phyloP scores from a whole-genome alignment of 2,888 invertebrate species.

The Orthosia cruda region DNA sequence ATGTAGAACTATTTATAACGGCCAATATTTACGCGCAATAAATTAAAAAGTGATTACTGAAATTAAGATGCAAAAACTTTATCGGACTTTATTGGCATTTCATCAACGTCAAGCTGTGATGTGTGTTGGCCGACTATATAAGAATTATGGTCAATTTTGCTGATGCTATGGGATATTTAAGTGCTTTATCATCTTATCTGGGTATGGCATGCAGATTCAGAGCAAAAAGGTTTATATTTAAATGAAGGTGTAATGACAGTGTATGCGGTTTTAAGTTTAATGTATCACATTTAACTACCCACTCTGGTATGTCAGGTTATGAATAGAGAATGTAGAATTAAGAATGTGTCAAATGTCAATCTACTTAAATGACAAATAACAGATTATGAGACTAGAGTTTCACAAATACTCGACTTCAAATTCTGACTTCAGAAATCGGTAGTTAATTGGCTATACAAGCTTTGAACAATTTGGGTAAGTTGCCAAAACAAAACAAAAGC shows the following conservation, averaged over 20 bases:
- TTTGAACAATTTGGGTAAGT: constrained; percentile 1
- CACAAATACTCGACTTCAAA: background rate
- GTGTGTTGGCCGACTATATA: constrained; percentile 53
- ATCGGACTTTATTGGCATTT: constrained; percentile 63
- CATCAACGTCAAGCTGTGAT: constrained; percentile 68
- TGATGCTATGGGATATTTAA: constrained; percentile 47
- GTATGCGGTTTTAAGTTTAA: constrained; percentile 2
- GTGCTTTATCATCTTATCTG: constrained; percentile 52
- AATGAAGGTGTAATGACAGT: constrained; percentile 19
- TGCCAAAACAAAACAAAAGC: constrained; percentile 22
- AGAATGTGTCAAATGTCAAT: background rate
- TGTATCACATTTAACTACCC: too few relatives aligned
- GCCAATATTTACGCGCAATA: constrained; percentile 20
- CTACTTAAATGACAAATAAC: background rate
- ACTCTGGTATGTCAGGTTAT: background rate
- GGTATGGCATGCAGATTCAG: constrained; percentile 32
- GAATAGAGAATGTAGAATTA: background rate
- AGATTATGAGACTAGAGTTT: background rate
- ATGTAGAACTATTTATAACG: constrained; percentile 2
- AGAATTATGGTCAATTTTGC: constrained; percentile 67
- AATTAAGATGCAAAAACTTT: constrained; percentile 60
- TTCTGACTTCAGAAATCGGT: background rate
- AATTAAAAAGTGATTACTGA: constrained; percentile 45
- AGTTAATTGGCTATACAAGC: background rate
- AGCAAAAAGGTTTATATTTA: constrained; percentile 28